phyloP scores from a whole-genome alignment of 2,113 vertebrate genomes.

The Oryzias javanicus region DNA sequence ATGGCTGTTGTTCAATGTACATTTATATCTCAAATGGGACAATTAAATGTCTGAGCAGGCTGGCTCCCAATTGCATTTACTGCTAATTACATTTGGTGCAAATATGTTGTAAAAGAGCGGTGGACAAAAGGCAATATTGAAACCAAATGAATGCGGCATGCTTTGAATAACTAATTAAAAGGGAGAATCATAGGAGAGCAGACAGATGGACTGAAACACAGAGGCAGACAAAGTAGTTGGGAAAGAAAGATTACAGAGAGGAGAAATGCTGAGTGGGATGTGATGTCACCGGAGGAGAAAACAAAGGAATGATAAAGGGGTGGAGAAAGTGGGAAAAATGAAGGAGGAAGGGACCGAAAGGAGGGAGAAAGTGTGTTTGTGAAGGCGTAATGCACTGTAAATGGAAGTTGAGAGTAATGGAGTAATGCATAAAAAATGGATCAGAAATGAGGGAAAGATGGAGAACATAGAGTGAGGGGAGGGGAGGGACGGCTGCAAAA shows the following conservation, averaged over 20 bases:
- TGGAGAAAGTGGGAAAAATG: slow-evolving; percentile 11
- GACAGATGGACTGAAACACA: slow-evolving; percentile 29
- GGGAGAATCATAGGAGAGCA: slow-evolving; percentile 15
- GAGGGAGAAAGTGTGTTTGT: slow-evolving; percentile 59
- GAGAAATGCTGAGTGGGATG: slow-evolving; percentile 25
- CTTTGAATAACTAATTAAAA: slow-evolving; percentile 49
- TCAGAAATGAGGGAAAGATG: slow-evolving; percentile 66
- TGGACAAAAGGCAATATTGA: slow-evolving; percentile 27
- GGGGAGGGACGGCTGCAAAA: slow-evolving; percentile 23
- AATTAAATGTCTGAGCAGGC: slow-evolving; percentile 47
- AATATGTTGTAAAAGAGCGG: slow-evolving; percentile 32
- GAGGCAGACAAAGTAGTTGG: slow-evolving; percentile 41
- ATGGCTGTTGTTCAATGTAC: slow-evolving; percentile 7
- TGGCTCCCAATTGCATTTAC: slow-evolving; percentile 15
- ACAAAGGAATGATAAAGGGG: slow-evolving; percentile 54
- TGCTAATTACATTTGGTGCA: slow-evolving; percentile 37
- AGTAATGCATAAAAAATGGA: slow-evolving; percentile 75
- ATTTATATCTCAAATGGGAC: slow-evolving; percentile 19
- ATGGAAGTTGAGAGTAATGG: slow-evolving; percentile 67
- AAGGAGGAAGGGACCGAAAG: slow-evolving; percentile 22
- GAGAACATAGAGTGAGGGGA: slow-evolving; percentile 22
- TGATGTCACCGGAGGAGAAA: slow-evolving; percentile 58
- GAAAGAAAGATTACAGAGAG: slow-evolving; percentile 26
- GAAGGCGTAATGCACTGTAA: slow-evolving; percentile 66
- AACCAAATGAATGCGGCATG: slow-evolving; percentile 26